Conservation (phyloP, 30 jellyfish, hydroid and myxozoan genomes). For the Aurelia aurita complex sp. Pacific region DNA sequence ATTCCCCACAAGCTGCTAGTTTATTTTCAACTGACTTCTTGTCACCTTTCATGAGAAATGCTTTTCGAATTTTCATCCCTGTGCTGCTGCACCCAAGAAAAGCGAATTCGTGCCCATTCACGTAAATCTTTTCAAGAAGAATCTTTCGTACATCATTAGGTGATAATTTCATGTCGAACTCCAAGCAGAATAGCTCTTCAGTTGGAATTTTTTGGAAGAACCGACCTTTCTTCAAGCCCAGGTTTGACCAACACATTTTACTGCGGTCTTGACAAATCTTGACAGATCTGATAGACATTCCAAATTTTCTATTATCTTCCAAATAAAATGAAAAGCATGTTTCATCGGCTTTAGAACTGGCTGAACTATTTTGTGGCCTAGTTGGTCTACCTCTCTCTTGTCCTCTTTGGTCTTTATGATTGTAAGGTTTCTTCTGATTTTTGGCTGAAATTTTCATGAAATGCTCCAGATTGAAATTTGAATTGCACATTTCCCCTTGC, state of each 20-base stretch:
- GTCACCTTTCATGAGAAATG: conserved; percentile 26
- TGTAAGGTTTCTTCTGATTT: too few relatives aligned
- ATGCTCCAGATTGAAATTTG: conserved; percentile 2
- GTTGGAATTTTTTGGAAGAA: background rate
- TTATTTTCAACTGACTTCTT: background rate
- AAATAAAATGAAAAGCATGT: conserved; percentile 16
- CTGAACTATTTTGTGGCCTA: too few relatives aligned
- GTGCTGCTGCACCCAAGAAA: conserved; percentile 38
- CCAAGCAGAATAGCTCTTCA: conserved; percentile 4
- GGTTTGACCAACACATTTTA: background rate
- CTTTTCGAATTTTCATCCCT: conserved; percentile 14
- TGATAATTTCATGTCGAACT: conserved; percentile 11
- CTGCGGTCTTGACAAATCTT: conserved; percentile 18
- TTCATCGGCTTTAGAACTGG: background rate
- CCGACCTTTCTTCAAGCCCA: background rate
- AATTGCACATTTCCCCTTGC: conserved; percentile 1
- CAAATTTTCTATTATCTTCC: background rate
- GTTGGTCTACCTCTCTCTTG: too few relatives aligned
- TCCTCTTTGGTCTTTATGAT: too few relatives aligned
- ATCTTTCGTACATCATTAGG: conserved; percentile 36
- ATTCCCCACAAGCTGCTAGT: conserved; percentile 10
- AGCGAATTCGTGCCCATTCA: conserved; percentile 22
- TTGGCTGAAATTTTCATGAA: conserved; percentile 2
- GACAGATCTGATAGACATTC: background rate
- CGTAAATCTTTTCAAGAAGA: conserved; percentile 4